Base-by-base conservation (phyloP, 1,140 invertebrate species). In the Anthonomus grandis region DNA sequence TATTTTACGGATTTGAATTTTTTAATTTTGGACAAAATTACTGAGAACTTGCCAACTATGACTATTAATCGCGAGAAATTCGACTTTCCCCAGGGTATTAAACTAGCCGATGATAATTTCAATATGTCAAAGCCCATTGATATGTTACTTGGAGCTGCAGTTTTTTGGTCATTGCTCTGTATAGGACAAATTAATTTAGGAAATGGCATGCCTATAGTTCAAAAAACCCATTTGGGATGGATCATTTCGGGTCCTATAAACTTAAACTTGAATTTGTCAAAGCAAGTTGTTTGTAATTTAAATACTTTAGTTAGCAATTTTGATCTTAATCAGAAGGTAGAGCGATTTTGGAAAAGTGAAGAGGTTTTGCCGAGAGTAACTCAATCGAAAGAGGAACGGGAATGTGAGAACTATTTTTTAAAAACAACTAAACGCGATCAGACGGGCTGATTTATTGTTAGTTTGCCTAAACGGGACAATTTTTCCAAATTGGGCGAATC, bases 211-310 rank as follows among this genome's bases (percentile, higher is more conserved):
- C 64, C 60, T 0, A 59, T 39, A 23, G 24, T 72, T 12, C 68
- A 70, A 48, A 47, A 71, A 62, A 70, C 64, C 12, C 38, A 61
- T 38, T 56, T 74, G n/a, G 70, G 66, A 9, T 72, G 69, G 69
- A 59, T 67, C 34, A 39, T 68, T 19, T 21, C 44, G 4, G 61
- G 58, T 41, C 3, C 38, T 9, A 1, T 41, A 13, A 3, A 41
- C 17, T 41, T 3, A 41, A 9, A 1, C 1, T 10, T 17, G 1
- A 41, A n/a, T 18, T n/a, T n/a, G n/a, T n/a, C n/a, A n/a, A 41
- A 46, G 2, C 19, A 24, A 5, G 18, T 22, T n/a, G 6, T 17
- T 46, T n/a, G 42, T 23, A 3, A 46, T 41, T 41, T 41, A 41
- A 18, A 1, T 41, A 13, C 1, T 9, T 13, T 13, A n/a, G n/a